A percentile compares a stretch with the other conserved stretches of the same genome.
These are phyloP conservation scores for Trissoscelio sp. DNA, from an alignment of 2,888 invertebrate species.

Conservation along the genomic window DNA sequence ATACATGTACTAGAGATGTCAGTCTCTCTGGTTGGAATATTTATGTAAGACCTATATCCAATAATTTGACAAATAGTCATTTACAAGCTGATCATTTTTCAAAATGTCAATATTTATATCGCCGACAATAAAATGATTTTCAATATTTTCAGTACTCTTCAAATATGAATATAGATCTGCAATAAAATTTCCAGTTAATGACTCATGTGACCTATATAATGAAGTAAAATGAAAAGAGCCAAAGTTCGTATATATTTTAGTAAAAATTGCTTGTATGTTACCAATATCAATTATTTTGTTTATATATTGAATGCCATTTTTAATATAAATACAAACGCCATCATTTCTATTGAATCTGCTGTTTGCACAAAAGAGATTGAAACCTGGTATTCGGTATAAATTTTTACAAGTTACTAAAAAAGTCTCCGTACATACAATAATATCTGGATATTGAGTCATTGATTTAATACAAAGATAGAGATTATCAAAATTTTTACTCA, in stretches of 20 bases:
- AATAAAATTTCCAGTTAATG: not conserved
- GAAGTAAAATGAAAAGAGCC: not conserved
- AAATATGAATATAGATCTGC: slow-evolving; percentile 5
- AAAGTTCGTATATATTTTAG: not conserved
- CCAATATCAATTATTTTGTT: slow-evolving; percentile 12
- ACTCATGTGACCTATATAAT: not conserved
- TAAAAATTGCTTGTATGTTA: not conserved
- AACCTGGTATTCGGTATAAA: not conserved
- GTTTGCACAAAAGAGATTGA: too few species aligned
- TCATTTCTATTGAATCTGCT: too few species aligned
- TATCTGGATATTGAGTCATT: too few species aligned
- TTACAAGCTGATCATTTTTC: not conserved
- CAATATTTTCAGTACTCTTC: not conserved
- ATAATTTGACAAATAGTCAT: slow-evolving; percentile 17
- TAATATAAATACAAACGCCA: slow-evolving; percentile 23
- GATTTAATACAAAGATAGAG: too few species aligned
- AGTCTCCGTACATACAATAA: too few species aligned
- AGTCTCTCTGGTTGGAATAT: slow-evolving; percentile 20
- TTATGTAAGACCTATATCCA: slow-evolving; percentile 3
- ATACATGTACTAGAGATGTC: not conserved
- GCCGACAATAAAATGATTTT: slow-evolving; percentile 14
- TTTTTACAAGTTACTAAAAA: too few species aligned
- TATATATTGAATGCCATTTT: not conserved
- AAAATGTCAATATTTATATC: slow-evolving; percentile 25
- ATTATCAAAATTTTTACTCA: too few species aligned